A percentile compares a stretch with the other conserved stretches of the same genome.
These are phyloP conservation scores for Ectobius pallidus DNA, from an alignment of 2,888 invertebrate species.

Conservation along the genomic window DNA sequence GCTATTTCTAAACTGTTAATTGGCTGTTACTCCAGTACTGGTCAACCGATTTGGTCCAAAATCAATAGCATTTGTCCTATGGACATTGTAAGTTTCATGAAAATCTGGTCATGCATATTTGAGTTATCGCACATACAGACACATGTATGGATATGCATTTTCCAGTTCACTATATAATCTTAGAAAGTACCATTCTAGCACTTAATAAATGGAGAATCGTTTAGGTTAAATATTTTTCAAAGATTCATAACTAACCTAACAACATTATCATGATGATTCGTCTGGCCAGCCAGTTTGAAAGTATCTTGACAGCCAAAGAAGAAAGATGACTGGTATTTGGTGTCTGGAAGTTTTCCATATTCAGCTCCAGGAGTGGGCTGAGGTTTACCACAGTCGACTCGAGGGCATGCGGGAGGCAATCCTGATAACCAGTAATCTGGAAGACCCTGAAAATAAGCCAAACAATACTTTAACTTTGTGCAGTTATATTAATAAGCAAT, in stretches of 20 bases:
- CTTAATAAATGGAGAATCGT: too few relatives aligned
- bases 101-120: too few relatives aligned
- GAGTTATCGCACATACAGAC: too few relatives aligned
- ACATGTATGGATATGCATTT: too few relatives aligned
- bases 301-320: conserved; percentile 97
- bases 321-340: conserved; percentile 90
- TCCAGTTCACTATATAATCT: too few relatives aligned
- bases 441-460: conserved; percentile 70
- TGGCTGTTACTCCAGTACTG: too few relatives aligned
- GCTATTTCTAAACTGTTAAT: too few relatives aligned
- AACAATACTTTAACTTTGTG: conserved; percentile 20
- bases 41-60: too few relatives aligned
- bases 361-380: conserved; percentile 92
- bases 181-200: too few relatives aligned
- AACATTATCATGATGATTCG: conserved; percentile 87
- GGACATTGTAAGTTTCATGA: too few relatives aligned
- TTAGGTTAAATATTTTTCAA: too few relatives aligned
- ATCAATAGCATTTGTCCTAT: too few relatives aligned
- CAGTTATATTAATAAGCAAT: neutral
- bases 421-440: conserved; percentile 93
- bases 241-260: conserved; percentile 65
- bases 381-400: conserved; percentile 90
- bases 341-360: conserved; percentile 86
- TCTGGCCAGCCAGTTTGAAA: conserved; percentile 91
- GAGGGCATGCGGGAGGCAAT: conserved; percentile 81